These are phyloP conservation scores for Glareola pratincola DNA, from an alignment of 2,113 vertebrate genomes.

Conservation along the genomic window DNA sequence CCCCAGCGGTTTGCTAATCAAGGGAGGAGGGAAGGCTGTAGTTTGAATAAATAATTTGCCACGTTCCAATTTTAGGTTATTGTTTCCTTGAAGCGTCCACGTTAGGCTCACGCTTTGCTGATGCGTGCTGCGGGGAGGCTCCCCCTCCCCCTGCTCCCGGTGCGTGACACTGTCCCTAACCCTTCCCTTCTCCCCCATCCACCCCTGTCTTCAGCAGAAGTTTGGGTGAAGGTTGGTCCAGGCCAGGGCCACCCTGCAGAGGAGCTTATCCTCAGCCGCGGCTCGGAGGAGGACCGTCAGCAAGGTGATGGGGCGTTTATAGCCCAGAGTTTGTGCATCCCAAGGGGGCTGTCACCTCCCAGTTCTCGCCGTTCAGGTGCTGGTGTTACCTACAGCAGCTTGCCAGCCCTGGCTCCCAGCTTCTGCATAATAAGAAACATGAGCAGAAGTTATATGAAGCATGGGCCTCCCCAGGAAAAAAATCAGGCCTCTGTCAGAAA, in stretches of 20 bases:
- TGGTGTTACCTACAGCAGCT: not conserved
- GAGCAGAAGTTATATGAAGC: not conserved
- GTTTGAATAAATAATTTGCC: conserved; percentile 55
- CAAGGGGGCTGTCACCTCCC: not conserved
- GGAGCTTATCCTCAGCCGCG: not conserved
- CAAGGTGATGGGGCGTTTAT: not conserved
- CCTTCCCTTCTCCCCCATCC: not conserved
- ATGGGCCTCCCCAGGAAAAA: not conserved
- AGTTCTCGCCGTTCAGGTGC: rapidly evolving
- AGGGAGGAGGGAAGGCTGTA: conserved; percentile 23
- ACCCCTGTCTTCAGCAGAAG: not conserved
- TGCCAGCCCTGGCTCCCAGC: not conserved
- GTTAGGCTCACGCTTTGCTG: not conserved
- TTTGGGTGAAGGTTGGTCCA: not conserved
- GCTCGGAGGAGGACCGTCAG: not conserved
- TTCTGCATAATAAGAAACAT: not conserved
- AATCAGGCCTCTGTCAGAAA: not conserved
- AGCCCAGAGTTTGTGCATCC: not conserved
- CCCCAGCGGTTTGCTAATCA: conserved; percentile 54
- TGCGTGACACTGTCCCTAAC: not conserved
- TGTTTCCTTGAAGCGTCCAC: not conserved
- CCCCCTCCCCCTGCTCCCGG: not conserved
- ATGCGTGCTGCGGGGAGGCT: not conserved
- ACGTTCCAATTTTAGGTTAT: conserved; percentile 24
- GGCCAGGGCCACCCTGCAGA: not conserved